Conservation (phyloP, 2,113 vertebrate species). For the Glaucidium brasilianum region DNA sequence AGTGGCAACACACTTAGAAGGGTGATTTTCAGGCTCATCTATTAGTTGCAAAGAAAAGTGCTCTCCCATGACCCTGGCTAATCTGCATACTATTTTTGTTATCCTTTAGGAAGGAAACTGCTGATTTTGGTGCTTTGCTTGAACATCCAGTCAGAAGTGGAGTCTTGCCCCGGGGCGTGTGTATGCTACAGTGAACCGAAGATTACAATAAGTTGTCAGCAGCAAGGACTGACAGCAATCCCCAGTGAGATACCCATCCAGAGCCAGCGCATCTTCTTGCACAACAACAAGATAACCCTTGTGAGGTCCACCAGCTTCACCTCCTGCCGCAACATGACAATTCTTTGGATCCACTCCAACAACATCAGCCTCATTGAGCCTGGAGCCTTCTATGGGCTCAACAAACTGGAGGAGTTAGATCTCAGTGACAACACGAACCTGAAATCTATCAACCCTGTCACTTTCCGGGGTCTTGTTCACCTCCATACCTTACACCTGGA, state of each 20-base stretch:
- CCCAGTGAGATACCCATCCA: slow-evolving; percentile 88
- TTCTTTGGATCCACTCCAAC: slow-evolving; percentile 96
- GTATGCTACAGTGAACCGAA: slow-evolving; percentile 94
- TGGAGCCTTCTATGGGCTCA: slow-evolving; percentile 87
- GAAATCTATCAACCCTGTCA: slow-evolving; percentile 85
- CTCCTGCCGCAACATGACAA: slow-evolving; percentile 91
- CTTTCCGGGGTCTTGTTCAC: slow-evolving; percentile 88
- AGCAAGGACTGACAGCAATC: slow-evolving; percentile 91
- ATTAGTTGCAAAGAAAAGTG: not conserved
- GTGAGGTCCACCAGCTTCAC: slow-evolving; percentile 90
- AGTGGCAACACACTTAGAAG: not conserved
- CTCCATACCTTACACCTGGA: slow-evolving; percentile 94
- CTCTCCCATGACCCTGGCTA: not conserved
- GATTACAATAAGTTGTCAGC: slow-evolving; percentile 94
- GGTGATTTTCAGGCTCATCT: not conserved
- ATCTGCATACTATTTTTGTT: slow-evolving; percentile 33
- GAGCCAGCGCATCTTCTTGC: slow-evolving; percentile 95
- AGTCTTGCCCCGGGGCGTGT: slow-evolving; percentile 90
- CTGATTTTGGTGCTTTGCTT: slow-evolving; percentile 92
- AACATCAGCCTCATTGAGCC: slow-evolving; percentile 91
- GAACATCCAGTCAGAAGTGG: slow-evolving; percentile 80
- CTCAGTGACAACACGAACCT: slow-evolving; percentile 94
- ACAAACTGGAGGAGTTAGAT: slow-evolving; percentile 92
- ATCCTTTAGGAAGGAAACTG: slow-evolving; percentile 84
- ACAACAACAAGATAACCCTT: slow-evolving; percentile 90